Percentiles rank a stretch among this genome's conserved stretches.
These are phyloP conservation scores for Thamnophis sirtalis DNA, from an alignment of 2,113 vertebrate species.

Conservation along the genomic window DNA sequence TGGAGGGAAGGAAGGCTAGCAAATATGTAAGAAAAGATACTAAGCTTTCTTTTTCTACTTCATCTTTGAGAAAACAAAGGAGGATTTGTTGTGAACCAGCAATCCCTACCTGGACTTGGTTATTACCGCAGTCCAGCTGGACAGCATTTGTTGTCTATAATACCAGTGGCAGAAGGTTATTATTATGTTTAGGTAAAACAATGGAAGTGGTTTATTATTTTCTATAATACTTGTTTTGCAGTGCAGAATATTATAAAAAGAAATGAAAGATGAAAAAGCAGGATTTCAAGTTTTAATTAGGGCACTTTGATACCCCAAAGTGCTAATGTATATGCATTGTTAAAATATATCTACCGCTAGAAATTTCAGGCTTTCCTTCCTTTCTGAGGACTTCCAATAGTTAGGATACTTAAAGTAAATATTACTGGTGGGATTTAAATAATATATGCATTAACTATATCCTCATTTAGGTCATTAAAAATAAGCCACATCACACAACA, in stretches of 20 bases:
- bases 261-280: neutral
- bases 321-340: neutral
- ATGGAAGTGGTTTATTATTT: slow-evolving; percentile 61
- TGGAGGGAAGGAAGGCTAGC: neutral
- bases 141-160: slow-evolving; percentile 39
- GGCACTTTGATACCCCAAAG: neutral
- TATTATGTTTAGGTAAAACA: slow-evolving; percentile 66
- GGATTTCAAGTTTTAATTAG: slow-evolving; percentile 10
- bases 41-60: neutral
- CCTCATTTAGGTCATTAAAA: neutral
- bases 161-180: slow-evolving; percentile 25
- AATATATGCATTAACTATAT: neutral
- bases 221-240: slow-evolving; percentile 62
- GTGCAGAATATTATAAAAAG: slow-evolving; percentile 34
- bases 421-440: neutral
- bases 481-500: neutral
- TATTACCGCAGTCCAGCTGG: slow-evolving; percentile 40
- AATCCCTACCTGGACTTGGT: neutral
- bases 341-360: neutral
- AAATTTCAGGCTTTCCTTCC: slow-evolving; percentile 8
- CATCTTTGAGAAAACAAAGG: neutral
- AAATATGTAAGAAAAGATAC: neutral
- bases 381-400: neutral
- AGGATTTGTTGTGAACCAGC: neutral
- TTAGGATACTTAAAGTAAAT: neutral